Evolutionary conservation across 2,888 invertebrate species (phyloP), one percentile per base, ranked within the genome.

Genomic region (Aelia acuminata): DNA sequence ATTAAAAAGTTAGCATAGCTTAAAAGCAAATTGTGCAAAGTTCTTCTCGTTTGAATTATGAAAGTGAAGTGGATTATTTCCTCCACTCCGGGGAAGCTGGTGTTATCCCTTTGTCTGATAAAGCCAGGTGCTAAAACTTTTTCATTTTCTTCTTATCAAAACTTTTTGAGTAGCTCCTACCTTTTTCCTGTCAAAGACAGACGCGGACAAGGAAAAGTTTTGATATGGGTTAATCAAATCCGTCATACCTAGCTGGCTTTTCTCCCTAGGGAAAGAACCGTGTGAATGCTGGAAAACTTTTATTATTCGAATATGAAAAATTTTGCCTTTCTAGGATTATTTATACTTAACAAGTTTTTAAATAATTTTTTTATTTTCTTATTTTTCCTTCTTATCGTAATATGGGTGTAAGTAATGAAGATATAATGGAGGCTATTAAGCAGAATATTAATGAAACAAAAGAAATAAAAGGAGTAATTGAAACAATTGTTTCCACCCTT

Each of bases 161-260:
- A 70, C 31, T 70, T 63, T 70, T 70, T 35, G 31, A 20, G 63
- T 18, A 22, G 31, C 31, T 20, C 15, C 35, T 20, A 63, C 31
- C 18, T 70, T 70, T 70, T 70, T 35, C 80, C 80, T 80, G 80
- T 80, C 80, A 80, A 43, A 80, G 39, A 80, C 80, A 80, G 80
- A 43, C 13, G 18, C 80, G 7, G 80, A 70, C 43, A 47, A 80
- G 43, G n/a, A 80, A 43, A 80, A 80, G 43, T 80, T 80, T 80
- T 80, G 80, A 80, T 80, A n/a, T 80, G 80, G 80, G 43, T 80
- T 80, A 80, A 80, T 70, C 63, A 80, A 43, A 43, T 43, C 80
- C 80, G 43, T 80, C 80, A 80, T 43, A 1, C 63, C 8, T 7
- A 10, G 63, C 11, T 8, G 63, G 35, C 7, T 35, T 70, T 70